Percentiles rank a stretch among this genome's conserved stretches.
Conservation (phyloP, 2,797 vertebrate species). For the Anableps anableps region DNA sequence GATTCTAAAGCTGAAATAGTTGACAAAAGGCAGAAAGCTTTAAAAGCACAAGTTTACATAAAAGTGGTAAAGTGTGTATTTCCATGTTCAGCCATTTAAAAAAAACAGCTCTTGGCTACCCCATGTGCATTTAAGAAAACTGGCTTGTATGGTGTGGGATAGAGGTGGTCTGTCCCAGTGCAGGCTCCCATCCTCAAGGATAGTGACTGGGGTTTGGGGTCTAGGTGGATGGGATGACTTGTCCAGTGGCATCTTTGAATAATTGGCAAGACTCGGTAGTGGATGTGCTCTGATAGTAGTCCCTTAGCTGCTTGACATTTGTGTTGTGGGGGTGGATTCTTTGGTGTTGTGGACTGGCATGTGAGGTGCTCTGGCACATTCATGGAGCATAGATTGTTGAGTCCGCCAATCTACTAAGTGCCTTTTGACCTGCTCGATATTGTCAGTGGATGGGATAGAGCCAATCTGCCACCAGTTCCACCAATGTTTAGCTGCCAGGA, state of each 20-base stretch:
- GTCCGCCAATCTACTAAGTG: neutral
- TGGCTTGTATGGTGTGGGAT: neutral
- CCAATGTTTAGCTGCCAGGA: neutral
- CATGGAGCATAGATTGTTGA: neutral
- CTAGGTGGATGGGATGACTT: neutral
- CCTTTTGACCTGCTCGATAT: neutral
- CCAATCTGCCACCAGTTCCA: neutral
- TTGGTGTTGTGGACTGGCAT: neutral
- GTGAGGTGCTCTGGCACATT: neutral
- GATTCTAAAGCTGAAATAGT: constrained; percentile 1
- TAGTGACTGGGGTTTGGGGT: neutral
- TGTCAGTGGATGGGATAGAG: neutral
- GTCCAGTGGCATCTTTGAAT: neutral
- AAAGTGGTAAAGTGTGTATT: constrained; percentile 14
- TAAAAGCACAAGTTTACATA: neutral
- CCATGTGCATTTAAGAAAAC: constrained; percentile 47
- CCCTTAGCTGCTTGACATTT: neutral
- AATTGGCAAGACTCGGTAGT: neutral
- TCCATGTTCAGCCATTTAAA: constrained; percentile 3
- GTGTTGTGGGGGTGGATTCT: neutral
- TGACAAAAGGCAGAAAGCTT: constrained; percentile 15
- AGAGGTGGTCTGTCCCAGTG: neutral
- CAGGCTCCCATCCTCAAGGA: neutral
- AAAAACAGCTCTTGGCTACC: constrained; percentile 16
- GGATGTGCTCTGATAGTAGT: neutral